These are phyloP conservation scores for Caenorhabditis sp. DNA, from an alignment of 2,888 invertebrate genomes.

Conservation along the genomic window DNA sequence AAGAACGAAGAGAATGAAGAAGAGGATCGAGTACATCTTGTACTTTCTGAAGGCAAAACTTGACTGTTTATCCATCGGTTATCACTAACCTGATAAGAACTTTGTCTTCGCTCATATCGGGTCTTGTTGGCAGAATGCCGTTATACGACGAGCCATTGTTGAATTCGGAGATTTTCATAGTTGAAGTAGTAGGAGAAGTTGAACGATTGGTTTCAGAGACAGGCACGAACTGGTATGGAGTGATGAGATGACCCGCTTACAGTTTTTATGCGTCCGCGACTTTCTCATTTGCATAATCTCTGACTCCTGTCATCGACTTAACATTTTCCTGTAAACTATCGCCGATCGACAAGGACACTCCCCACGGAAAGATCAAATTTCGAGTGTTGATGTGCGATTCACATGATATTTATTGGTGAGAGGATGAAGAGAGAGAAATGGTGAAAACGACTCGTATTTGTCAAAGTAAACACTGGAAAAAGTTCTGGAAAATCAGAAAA, in stretches of 20 bases:
- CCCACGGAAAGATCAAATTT: conserved; percentile 23
- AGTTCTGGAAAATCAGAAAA: conserved; percentile 30
- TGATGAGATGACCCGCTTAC: conserved; percentile 40
- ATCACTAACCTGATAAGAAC: conserved; percentile 53
- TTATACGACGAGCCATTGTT: conserved; percentile 58
- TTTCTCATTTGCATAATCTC: conserved; percentile 46
- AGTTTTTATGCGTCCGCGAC: conserved; percentile 18
- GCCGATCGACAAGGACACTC: conserved; percentile 2
- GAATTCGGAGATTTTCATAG: conserved; percentile 58
- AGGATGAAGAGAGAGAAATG: background rate
- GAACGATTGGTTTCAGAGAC: conserved; percentile 11
- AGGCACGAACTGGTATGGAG: conserved; percentile 36
- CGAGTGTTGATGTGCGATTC: conserved; percentile 38
- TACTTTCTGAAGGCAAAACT: conserved; percentile 47
- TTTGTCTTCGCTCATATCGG: conserved; percentile 63
- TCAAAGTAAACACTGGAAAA: conserved; percentile 36
- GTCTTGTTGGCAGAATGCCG: conserved; percentile 55
- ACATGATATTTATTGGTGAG: conserved; percentile 41
- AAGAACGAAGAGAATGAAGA: conserved; percentile 51
- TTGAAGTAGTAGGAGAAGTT: background rate
- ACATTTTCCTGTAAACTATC: background rate
- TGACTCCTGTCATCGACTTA: background rate
- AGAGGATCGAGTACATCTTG: conserved; percentile 62
- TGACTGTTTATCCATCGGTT: background rate
- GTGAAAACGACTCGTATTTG: conserved; percentile 46